A percentile compares a stretch with the other conserved stretches of the same genome.
These are phyloP conservation scores for Tetragnatha versicolor DNA, from an alignment of 1,140 invertebrate genomes.

Conservation along the genomic window DNA sequence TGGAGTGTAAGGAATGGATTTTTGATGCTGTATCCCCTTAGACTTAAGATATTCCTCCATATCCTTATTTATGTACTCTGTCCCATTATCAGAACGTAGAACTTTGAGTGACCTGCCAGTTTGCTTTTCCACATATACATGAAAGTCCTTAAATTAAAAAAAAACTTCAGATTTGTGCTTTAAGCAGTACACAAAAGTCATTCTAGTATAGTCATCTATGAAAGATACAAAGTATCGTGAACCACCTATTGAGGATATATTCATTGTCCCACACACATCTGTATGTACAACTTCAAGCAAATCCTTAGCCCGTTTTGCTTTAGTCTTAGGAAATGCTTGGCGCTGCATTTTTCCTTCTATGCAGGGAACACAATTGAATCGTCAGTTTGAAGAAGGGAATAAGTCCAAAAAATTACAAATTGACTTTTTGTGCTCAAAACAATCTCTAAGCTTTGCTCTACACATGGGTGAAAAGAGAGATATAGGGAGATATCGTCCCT, in stretches of 20 bases:
- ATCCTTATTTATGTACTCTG: conserved; percentile 44
- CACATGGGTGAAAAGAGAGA: too few relatives aligned
- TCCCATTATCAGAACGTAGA: conserved; percentile 53
- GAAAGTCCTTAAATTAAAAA: conserved; percentile 23
- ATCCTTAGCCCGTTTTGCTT: conserved; percentile 16
- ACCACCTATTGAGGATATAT: conserved; percentile 59
- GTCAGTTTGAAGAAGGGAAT: too few relatives aligned
- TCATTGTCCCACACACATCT: conserved; percentile 63
- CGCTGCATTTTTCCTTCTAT: conserved; percentile 24
- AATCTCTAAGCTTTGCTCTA: too few relatives aligned
- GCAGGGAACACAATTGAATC: too few relatives aligned
- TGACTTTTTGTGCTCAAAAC: too few relatives aligned
- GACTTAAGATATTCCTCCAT: conserved; percentile 38
- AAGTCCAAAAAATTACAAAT: too few relatives aligned
- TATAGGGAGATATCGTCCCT: too few relatives aligned
- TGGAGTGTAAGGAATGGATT: conserved; percentile 65
- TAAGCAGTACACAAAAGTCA: conserved; percentile 63
- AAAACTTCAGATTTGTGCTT: conserved; percentile 50
- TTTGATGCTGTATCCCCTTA: conserved; percentile 66
- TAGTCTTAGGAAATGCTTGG: conserved; percentile 12
- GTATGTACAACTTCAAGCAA: conserved; percentile 59
- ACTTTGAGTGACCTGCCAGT: conserved; percentile 12
- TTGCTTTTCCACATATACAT: conserved; percentile 28
- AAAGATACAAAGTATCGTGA: conserved; percentile 63
- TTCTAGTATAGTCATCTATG: conserved; percentile 64